Evolutionary conservation across 2,113 vertebrate species (phyloP).

Genomic region (Dasyprocta punctata): DNA sequence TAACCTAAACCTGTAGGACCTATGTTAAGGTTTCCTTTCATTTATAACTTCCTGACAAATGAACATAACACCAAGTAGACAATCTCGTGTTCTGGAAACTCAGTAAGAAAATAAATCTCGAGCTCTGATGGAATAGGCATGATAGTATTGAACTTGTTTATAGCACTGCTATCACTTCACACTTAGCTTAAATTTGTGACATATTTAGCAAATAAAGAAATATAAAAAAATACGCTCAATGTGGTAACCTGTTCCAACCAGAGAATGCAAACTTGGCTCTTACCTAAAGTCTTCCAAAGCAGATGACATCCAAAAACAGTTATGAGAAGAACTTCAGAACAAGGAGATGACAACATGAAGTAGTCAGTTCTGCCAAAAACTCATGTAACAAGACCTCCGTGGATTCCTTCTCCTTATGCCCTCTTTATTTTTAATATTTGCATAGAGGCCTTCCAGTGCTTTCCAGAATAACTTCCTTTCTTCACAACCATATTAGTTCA

Average conservation of each 20-base stretch:
- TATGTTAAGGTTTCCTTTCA: neutral
- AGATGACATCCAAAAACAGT: neutral
- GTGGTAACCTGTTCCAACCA: neutral
- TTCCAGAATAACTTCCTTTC: neutral
- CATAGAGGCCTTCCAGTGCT: neutral
- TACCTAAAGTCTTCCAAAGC: neutral
- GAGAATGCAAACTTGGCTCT: neutral
- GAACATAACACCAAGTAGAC: neutral
- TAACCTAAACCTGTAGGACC: neutral
- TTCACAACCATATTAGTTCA: neutral
- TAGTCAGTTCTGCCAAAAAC: neutral
- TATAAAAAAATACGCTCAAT: neutral
- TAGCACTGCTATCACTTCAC: neutral
- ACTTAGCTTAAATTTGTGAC: neutral
- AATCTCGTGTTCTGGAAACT: neutral
- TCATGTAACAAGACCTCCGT: neutral
- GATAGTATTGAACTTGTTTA: neutral
- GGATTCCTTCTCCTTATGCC: neutral
- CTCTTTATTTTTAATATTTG: neutral
- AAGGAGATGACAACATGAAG: neutral
- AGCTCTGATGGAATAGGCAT: neutral
- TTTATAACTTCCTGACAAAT: neutral
- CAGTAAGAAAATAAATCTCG: neutral
- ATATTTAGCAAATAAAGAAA: neutral
- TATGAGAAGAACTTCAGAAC: neutral